Base-by-base conservation (phyloP, 2,113 vertebrate genomes). In the Peromyscus polionotus region DNA sequence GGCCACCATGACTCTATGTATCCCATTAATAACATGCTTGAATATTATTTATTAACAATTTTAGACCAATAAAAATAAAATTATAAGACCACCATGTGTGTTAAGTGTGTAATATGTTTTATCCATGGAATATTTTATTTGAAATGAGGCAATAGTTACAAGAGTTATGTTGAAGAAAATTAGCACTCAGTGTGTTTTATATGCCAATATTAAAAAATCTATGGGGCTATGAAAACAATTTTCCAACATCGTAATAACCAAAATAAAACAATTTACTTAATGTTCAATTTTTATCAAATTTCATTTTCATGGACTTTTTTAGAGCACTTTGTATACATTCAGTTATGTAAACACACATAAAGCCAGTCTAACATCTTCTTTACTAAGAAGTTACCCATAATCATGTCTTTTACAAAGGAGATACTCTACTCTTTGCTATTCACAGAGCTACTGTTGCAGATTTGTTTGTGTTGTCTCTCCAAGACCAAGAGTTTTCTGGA, bases 261-360 rank as follows among this genome's bases (percentile, higher is more conserved):
- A 97, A 93, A 93, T 79, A 92, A 92, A 95, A 92, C 51, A 61
- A 83, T 93, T 87, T 95, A 5, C 51, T 75, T 91, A 88, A 80
- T 73, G 57, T 80, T 92, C 85, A 63, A 1, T 86, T 68, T 83
- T 91, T 61, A 95, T 48, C 51, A 67, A 91, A n/a, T 96, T 97
- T 81, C 48, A 76, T 88, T 76, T 95, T 63, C 22, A 20, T 84
- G 54, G 39, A 94, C 54, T 83, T 81, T 20, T 68, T 73, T 57
- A 73, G 22, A 63, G 11, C 0, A 80, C 31, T 73, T 83, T 57
- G 76, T 93, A 94, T 79, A 63, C 1, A 86, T 80, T 95, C 54
- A 89, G n/a, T 81, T 96, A 79, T 48, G 11, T 12, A 89, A 92
- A 86, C 5, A 72, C 93, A 80, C 33, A 57, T 28, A 85, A 76